phyloP scores from a whole-genome alignment of 2,113 vertebrate genomes.

The Leucosticte australis region DNA sequence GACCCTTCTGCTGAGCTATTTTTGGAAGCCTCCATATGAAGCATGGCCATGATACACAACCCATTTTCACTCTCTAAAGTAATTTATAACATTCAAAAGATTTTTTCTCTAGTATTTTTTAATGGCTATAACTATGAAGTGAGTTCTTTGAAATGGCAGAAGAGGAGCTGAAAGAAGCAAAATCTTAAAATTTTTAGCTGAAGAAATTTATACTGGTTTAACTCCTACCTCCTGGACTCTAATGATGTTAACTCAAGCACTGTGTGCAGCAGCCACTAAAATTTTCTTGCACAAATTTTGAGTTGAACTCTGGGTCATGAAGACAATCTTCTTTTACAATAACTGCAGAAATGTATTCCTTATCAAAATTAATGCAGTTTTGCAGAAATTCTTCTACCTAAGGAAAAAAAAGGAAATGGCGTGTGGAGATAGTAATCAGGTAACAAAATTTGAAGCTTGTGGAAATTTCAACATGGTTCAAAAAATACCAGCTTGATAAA shows the following conservation, averaged over 20 bases:
- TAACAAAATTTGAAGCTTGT: background rate
- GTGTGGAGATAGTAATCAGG: background rate
- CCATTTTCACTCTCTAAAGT: background rate
- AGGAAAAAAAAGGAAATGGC: background rate
- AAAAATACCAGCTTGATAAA: background rate
- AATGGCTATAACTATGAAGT: background rate
- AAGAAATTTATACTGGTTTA: background rate
- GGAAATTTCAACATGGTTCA: background rate
- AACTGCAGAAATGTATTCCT: constrained; percentile 73
- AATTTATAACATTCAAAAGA: background rate
- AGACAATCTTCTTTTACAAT: constrained; percentile 77
- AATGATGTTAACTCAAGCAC: constrained; percentile 77
- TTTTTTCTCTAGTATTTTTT: background rate
- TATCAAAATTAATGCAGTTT: constrained; percentile 79
- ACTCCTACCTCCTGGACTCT: constrained; percentile 73
- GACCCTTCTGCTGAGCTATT: background rate
- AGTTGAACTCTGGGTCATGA: constrained; percentile 78
- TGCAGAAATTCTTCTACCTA: constrained; percentile 77
- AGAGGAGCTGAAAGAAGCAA: background rate
- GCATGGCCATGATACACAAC: background rate
- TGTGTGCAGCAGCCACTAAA: constrained; percentile 73
- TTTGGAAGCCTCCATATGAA: background rate
- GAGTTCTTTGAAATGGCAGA: background rate
- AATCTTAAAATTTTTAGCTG: background rate
- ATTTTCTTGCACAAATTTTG: constrained; percentile 79